Base-by-base conservation (phyloP, 2,888 invertebrate species). In the Steinernema scapterisci region DNA sequence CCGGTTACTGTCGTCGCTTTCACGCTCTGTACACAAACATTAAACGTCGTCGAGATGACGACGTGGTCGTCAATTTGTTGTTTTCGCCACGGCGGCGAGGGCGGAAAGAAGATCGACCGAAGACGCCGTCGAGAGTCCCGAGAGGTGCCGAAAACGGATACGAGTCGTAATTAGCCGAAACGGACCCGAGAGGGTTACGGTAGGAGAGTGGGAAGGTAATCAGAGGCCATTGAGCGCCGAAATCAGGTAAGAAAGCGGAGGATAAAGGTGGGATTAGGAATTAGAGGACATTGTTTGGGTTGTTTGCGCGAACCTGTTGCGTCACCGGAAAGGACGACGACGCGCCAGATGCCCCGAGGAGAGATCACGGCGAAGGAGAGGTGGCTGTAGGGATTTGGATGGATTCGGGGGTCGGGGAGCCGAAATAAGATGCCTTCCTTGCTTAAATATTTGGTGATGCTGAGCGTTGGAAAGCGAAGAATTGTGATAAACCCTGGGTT, bases 191-290 rank as follows among this genome's bases (percentile, higher is more conserved):
- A 16, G 19, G 63, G 31, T 25, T 63, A 63, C 63, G 63, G 63
- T 63, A 63, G 63, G 25, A 11, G 31, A 7, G 63, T 38, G 9
- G 38, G 63, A 63, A 21, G 25, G 23, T 31, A 63, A 63, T 63
- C 63, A 63, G 38, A 25, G 27, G 21, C 63, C 31, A 63, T 63
- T 63, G 63, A 63, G 63, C 63, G 27, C 63, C 63, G 63, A 63
- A 63, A 63, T 63, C 63, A 63, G 63, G 63, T 63, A 31, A 31
- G 31, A 63, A 31, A 21, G 63, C 63, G 63, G 31, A 31, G 63
- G 63, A 63, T 63, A 63, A 63, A 63, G 63, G 63, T 63, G 31
- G 63, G 63, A 63, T 63, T 63, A 63, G 63, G 63, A 63, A 63
- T 63, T 63, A 63, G 63, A 63, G 25, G 38, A 21, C 63, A 63